phyloP scores from a whole-genome alignment of 2,888 invertebrate genomes.

The Orthonevra nobilis region DNA sequence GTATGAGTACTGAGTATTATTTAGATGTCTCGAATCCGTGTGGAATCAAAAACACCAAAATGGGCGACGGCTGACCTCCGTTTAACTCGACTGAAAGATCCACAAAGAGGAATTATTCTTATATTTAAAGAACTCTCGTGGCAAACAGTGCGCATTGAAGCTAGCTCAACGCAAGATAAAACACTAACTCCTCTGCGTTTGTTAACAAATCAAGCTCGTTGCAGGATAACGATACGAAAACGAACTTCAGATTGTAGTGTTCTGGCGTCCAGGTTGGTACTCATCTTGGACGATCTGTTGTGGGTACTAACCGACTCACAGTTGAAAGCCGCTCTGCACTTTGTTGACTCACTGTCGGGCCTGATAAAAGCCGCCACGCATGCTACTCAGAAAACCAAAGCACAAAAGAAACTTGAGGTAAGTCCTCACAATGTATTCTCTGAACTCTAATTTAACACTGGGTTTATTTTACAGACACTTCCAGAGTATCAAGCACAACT shows the following conservation, averaged over 20 bases:
- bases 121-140: slow-evolving; percentile 98
- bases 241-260: slow-evolving; percentile 95
- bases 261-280: slow-evolving; percentile 92
- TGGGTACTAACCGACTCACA: slow-evolving; percentile 99
- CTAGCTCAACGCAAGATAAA: slow-evolving; percentile 89
- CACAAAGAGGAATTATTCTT: slow-evolving; percentile 92
- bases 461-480: slow-evolving; percentile 80
- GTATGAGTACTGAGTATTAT: too few relatives aligned
- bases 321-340: slow-evolving; percentile 94
- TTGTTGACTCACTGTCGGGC: slow-evolving; percentile 91
- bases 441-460: slow-evolving; percentile 29
- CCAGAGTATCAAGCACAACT: slow-evolving; percentile 88
- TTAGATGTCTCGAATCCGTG: slow-evolving; percentile 94
- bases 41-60: slow-evolving; percentile 95
- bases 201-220: slow-evolving; percentile 95
- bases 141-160: slow-evolving; percentile 98
- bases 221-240: slow-evolving; percentile 97
- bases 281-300: slow-evolving; percentile 96
- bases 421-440: slow-evolving; percentile 16
- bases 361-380: slow-evolving; percentile 90
- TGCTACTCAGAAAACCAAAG: slow-evolving; percentile 90
- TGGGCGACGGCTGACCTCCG: slow-evolving; percentile 94
- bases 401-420: slow-evolving; percentile 90
- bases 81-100: slow-evolving; percentile 94
- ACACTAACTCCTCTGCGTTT: slow-evolving; percentile 93